Evolutionary conservation across 2,888 invertebrate genomes (phyloP).

Genomic region (Hartigia nigra): DNA sequence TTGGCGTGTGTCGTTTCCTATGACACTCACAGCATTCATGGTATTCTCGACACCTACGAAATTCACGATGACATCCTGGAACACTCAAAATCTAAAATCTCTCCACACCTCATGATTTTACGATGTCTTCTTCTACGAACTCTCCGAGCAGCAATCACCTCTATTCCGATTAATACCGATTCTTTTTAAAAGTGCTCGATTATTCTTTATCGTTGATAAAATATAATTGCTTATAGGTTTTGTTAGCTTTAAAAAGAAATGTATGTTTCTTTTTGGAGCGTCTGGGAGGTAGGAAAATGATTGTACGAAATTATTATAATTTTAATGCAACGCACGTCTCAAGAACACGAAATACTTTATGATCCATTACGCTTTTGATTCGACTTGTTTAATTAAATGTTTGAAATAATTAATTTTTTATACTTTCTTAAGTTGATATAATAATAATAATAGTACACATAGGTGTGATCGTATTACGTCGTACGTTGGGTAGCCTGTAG

Average conservation of each 20-base stretch:
- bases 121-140: neutral
- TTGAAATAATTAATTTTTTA: neutral
- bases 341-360: neutral
- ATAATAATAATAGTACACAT: neutral
- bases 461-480: neutral
- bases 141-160: neutral
- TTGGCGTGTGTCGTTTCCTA: conserved; percentile 20
- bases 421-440: neutral
- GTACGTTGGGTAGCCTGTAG: neutral
- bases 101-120: neutral
- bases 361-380: neutral
- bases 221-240: neutral
- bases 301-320: neutral
- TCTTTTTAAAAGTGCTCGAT: neutral
- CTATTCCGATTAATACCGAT: neutral
- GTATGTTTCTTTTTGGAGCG: neutral
- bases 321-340: neutral
- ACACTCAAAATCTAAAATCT: neutral
- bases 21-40: neutral
- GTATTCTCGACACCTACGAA: neutral
- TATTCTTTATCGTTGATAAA: neutral
- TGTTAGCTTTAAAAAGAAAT: neutral
- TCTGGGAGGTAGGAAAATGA: neutral
- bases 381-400: neutral
- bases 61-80: neutral